These are phyloP conservation scores for Sphecodes monilicornis DNA, from an alignment of 2,888 invertebrate genomes.

Conservation along the genomic window DNA sequence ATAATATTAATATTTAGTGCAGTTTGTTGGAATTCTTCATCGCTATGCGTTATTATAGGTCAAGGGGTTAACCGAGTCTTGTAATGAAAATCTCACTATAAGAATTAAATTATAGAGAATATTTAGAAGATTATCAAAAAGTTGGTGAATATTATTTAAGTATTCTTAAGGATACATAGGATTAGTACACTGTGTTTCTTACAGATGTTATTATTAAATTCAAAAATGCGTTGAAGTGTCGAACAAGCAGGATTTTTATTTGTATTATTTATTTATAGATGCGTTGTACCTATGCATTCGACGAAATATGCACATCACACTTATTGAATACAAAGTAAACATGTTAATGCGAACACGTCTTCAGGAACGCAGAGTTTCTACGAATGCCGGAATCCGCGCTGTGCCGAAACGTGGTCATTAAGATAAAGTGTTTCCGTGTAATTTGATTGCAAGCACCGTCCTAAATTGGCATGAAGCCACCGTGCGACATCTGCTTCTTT, in stretches of 20 bases:
- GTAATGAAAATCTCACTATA: too few species aligned
- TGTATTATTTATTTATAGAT: neutral
- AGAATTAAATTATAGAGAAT: too few species aligned
- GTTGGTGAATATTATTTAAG: too few species aligned
- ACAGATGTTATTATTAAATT: neutral
- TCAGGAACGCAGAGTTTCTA: conserved; percentile 36
- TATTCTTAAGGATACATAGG: neutral
- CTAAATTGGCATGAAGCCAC: conserved; percentile 78
- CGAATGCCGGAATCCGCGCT: conserved; percentile 45
- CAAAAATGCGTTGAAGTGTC: neutral
- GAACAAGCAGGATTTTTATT: neutral
- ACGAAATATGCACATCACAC: neutral
- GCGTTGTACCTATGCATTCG: neutral
- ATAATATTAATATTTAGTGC: too few species aligned
- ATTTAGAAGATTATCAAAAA: too few species aligned
- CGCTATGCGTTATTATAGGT: too few species aligned
- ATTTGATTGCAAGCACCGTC: conserved; percentile 73
- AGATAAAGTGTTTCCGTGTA: conserved; percentile 69
- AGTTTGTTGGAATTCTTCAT: too few species aligned
- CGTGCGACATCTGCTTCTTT: conserved; percentile 75
- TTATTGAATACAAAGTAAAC: conserved; percentile 12
- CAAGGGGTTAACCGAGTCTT: too few species aligned
- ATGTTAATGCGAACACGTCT: conserved; percentile 44
- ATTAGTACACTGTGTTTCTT: neutral
- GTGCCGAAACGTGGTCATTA: conserved; percentile 69